phyloP scores from a whole-genome alignment of 2,113 vertebrate genomes.

The Oenanthe melanoleuca region DNA sequence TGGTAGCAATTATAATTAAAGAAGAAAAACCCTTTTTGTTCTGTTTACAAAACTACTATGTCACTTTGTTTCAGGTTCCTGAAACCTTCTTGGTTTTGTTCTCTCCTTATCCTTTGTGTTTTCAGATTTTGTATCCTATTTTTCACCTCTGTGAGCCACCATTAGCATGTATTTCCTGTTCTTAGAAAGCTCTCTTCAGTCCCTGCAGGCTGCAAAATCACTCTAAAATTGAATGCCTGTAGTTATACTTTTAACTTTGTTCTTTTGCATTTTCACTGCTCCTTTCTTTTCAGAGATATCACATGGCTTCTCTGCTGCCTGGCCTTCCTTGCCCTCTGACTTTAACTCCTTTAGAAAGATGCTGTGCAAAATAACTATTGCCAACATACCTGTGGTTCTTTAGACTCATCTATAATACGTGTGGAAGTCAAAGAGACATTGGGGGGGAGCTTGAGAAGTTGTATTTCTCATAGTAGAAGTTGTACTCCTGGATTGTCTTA shows the following conservation, averaged over 20 bases:
- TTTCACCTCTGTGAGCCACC: not conserved
- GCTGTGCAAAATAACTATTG: not conserved
- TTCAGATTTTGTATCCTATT: not conserved
- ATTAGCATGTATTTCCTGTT: not conserved
- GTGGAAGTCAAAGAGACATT: not conserved
- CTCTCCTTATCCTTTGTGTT: not conserved
- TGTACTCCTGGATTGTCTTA: not conserved
- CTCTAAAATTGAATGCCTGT: not conserved
- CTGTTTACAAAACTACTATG: not conserved
- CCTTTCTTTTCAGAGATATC: not conserved
- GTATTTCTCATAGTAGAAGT: not conserved
- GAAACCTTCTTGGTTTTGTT: not conserved
- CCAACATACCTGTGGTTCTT: not conserved
- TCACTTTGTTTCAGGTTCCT: not conserved
- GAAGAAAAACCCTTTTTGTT: not conserved
- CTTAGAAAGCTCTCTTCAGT: not conserved
- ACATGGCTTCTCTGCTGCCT: not conserved
- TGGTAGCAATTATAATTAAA: not conserved
- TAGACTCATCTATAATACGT: not conserved
- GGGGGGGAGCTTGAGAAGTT: not conserved
- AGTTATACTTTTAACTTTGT: not conserved
- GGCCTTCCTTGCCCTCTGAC: not conserved
- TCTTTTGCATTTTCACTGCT: not conserved
- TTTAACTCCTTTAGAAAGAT: not conserved
- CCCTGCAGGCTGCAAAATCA: not conserved